Conservation (phyloP, 2,797 vertebrate species). For the Atherinosoma microstoma region DNA sequence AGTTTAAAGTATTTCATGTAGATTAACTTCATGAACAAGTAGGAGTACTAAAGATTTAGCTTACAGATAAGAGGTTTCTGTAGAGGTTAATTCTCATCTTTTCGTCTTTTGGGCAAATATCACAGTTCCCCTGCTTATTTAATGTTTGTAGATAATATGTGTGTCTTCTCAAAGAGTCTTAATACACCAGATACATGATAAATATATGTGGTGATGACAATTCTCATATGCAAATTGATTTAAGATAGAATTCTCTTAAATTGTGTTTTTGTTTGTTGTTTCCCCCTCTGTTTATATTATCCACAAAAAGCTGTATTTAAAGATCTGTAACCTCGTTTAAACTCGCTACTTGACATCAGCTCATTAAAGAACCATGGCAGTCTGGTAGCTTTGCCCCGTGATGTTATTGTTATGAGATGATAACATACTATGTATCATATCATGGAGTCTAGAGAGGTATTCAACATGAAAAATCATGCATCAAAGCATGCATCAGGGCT, state of each 20-base stretch:
- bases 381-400: background rate
- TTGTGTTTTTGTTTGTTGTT: conserved; percentile 14
- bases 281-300: conserved; percentile 1
- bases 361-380: conserved; percentile 55
- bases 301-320: conserved; percentile 12
- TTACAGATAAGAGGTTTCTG: conserved; percentile 16
- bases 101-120: conserved; percentile 22
- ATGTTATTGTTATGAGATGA: background rate
- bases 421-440: background rate
- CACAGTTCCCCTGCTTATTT: conserved; percentile 49
- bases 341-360: conserved; percentile 2
- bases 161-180: conserved; percentile 27
- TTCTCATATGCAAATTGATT: background rate
- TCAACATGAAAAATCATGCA: background rate
- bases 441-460: background rate
- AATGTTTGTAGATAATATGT: conserved; percentile 51
- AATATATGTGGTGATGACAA: conserved; percentile 4
- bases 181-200: conserved; percentile 16
- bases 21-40: conserved; percentile 27
- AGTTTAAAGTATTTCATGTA: conserved; percentile 61
- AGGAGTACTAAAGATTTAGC: conserved; percentile 20
- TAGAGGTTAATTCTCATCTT: conserved; percentile 5
- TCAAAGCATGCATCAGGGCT: background rate
- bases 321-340: conserved; percentile 10
- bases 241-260: background rate